These are phyloP conservation scores for Polyommatus icarus DNA, from an alignment of 2,888 invertebrate genomes.

Conservation along the genomic window DNA sequence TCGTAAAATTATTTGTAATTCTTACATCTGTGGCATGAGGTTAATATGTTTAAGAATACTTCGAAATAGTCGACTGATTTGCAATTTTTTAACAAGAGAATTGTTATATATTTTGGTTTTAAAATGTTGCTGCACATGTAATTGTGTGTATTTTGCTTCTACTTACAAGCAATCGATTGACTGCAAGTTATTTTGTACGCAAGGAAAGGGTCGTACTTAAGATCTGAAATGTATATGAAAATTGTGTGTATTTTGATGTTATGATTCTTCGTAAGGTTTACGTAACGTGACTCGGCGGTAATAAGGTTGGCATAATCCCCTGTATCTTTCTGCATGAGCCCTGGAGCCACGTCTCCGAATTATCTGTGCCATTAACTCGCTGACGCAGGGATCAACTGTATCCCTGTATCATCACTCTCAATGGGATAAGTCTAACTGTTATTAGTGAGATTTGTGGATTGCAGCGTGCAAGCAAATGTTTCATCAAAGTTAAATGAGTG, in stretches of 20 bases:
- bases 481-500: not conserved
- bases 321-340: constrained; percentile 47
- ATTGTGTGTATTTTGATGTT: constrained; percentile 39
- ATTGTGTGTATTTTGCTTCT: too few species aligned
- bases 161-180: too few species aligned
- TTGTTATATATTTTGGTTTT: too few species aligned
- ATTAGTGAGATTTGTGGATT: not conserved
- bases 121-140: too few species aligned
- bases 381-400: constrained; percentile 41
- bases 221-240: not conserved
- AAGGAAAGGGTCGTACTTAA: too few species aligned
- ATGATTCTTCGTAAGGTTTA: constrained; percentile 39
- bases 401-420: constrained; percentile 51
- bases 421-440: constrained; percentile 32
- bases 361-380: constrained; percentile 65
- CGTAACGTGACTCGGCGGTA: constrained; percentile 46
- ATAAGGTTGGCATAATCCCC: constrained; percentile 62
- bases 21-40: too few species aligned
- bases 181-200: too few species aligned
- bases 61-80: too few species aligned
- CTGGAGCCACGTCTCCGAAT: constrained; percentile 53
- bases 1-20: too few species aligned
- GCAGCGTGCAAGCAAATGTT: not conserved
- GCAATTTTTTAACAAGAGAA: too few species aligned
- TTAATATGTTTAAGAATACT: too few species aligned